A percentile compares a stretch with the other conserved stretches of the same genome.
These are phyloP conservation scores for Glaucidium brasilianum DNA, from an alignment of 2,113 vertebrate genomes.

Conservation along the genomic window DNA sequence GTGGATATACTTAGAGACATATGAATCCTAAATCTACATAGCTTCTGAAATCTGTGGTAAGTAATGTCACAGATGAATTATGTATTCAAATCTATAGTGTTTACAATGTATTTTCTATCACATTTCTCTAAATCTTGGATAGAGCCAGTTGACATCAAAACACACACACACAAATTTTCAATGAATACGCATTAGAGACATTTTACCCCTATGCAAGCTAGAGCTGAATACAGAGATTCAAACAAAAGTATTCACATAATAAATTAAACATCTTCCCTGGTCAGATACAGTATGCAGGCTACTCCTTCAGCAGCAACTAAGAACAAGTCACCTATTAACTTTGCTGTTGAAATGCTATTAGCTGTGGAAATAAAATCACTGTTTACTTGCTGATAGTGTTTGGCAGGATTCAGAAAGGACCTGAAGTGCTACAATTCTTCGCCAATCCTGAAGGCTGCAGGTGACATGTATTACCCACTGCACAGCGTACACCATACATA, in stretches of 20 bases:
- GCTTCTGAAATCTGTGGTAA: background rate
- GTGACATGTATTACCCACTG: background rate
- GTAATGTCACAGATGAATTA: background rate
- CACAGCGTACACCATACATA: background rate
- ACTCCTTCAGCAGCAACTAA: background rate
- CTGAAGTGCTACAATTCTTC: background rate
- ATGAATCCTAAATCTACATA: background rate
- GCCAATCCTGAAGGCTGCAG: background rate
- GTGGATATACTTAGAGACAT: background rate
- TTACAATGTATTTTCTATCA: background rate
- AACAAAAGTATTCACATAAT: background rate
- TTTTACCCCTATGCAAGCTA: background rate
- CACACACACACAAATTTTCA: background rate
- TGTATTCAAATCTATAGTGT: background rate
- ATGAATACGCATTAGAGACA: background rate
- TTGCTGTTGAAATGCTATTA: background rate
- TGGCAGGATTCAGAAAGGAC: background rate
- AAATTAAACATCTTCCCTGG: background rate
- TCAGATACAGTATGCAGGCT: background rate
- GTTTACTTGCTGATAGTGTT: background rate
- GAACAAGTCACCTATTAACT: background rate
- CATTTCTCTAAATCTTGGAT: background rate
- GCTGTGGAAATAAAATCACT: background rate
- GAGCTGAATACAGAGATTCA: background rate
- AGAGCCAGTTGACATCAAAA: background rate